A percentile compares a stretch with the other conserved stretches of the same genome.
phyloP scores from a whole-genome alignment of 92 coral and sea anemone genomes.

The Palythoa grandiflora region DNA sequence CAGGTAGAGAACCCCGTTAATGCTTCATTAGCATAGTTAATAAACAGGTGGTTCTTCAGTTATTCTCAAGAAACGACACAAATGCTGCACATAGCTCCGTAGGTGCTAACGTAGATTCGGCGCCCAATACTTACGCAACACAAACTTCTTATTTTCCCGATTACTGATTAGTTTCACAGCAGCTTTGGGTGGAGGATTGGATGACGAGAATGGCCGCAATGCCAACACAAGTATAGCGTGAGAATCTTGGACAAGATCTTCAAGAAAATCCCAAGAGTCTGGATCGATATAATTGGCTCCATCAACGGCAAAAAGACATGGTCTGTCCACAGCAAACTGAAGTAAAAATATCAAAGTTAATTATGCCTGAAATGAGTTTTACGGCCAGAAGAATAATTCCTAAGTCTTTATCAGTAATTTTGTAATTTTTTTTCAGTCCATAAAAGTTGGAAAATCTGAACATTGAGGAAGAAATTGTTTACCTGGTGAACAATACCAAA shows the following conservation, averaged over 20 bases:
- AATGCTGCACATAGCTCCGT: too few relatives aligned
- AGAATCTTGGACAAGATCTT: conserved; percentile 91
- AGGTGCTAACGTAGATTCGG: too few relatives aligned
- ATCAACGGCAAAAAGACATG: conserved; percentile 93
- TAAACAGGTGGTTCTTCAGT: too few relatives aligned
- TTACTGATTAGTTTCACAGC: conserved; percentile 79
- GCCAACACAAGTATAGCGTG: conserved; percentile 93
- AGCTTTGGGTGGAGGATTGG: conserved; percentile 87
- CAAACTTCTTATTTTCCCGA: conserved; percentile 72
- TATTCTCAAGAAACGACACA: too few relatives aligned
- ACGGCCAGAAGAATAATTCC: too few relatives aligned
- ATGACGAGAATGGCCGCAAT: conserved; percentile 89
- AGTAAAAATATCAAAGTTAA: background rate
- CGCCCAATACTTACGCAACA: conserved; percentile 68
- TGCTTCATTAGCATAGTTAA: too few relatives aligned
- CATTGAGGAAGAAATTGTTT: background rate
- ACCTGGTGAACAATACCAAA: conserved; percentile 99
- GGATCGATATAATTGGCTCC: conserved; percentile 94
- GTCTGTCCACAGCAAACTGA: conserved; percentile 91
- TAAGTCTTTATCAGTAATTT: too few relatives aligned
- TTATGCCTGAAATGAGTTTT: too few relatives aligned
- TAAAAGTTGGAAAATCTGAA: too few relatives aligned
- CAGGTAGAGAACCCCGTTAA: too few relatives aligned
- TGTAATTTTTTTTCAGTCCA: too few relatives aligned
- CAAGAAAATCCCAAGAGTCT: conserved; percentile 97